Evolutionary conservation across 2,888 invertebrate genomes (phyloP).

Genomic region (Pammene fasciana): DNA sequence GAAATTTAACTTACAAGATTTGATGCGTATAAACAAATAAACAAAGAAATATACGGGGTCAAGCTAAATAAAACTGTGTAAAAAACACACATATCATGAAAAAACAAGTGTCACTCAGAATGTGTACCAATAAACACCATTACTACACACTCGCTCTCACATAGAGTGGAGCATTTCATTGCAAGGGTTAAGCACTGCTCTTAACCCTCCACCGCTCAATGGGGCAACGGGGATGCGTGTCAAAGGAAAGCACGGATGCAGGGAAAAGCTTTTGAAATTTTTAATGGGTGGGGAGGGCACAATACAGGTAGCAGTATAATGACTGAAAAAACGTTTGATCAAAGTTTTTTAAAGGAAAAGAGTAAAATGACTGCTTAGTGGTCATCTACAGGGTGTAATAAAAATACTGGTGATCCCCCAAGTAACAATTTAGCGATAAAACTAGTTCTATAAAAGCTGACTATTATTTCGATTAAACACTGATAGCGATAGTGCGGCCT

Average conservation of each 20-base stretch:
- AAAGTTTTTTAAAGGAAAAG: background rate
- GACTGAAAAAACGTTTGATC: background rate
- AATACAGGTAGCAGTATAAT: constrained; percentile 1
- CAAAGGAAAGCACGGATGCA: background rate
- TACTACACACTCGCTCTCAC: background rate
- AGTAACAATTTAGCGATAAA: no score
- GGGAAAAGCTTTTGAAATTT: constrained; percentile 16
- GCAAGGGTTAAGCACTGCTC: constrained; percentile 1
- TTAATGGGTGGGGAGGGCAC: constrained; percentile 29
- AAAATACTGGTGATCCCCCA: no score
- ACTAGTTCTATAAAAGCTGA: no score
- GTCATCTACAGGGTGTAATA: no score
- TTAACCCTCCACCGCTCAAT: constrained; percentile 24
- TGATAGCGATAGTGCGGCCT: no score
- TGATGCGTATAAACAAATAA: no score
- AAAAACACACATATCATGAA: background rate
- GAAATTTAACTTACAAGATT: no score
- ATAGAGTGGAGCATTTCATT: background rate
- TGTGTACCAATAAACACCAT: background rate
- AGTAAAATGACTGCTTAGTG: no score
- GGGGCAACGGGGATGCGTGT: constrained; percentile 30
- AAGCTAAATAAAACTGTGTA: no score
- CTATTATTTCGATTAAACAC: no score
- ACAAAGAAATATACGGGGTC: no score
- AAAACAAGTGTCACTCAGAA: background rate